Evolutionary conservation across 1,140 invertebrate species (phyloP).

Genomic region (Chironomus striatipennis): DNA sequence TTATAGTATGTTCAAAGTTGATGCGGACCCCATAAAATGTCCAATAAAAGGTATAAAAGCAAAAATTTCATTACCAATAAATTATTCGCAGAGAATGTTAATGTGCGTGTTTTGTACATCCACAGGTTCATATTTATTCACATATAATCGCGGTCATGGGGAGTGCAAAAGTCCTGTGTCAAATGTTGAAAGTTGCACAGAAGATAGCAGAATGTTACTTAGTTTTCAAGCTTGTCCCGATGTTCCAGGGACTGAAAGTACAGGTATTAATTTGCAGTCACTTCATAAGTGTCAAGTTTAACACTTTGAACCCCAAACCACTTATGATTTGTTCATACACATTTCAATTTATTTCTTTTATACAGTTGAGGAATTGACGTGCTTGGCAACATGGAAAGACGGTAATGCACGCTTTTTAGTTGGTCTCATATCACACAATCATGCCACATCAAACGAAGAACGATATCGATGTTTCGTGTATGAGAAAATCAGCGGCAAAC

Average conservation of each 20-base stretch:
- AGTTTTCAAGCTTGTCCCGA: constrained; percentile 89
- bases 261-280: constrained; percentile 46
- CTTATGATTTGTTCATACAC: neutral
- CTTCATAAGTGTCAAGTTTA: neutral
- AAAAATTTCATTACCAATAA: constrained; percentile 26
- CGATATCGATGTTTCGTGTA: constrained; percentile 88
- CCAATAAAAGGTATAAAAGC: constrained; percentile 70
- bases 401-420: constrained; percentile 78
- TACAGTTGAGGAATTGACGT: constrained; percentile 77
- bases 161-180: constrained; percentile 77
- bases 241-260: constrained; percentile 72
- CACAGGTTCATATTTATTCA: constrained; percentile 43
- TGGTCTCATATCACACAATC: constrained; percentile 62
- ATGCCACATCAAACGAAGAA: constrained; percentile 82
- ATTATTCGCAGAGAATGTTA: neutral
- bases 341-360: constrained; percentile 30
- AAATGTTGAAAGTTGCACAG: constrained; percentile 80
- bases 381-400: constrained; percentile 81
- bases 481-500: constrained; percentile 50
- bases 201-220: constrained; percentile 74
- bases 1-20: constrained; percentile 80
- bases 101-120: neutral
- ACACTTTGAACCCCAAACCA: neutral
- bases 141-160: constrained; percentile 62
- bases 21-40: constrained; percentile 69